Evolutionary conservation across 2,888 invertebrate genomes (phyloP), one percentile per base, ranked within the genome.

Genomic region (Torymus auratus): DNA sequence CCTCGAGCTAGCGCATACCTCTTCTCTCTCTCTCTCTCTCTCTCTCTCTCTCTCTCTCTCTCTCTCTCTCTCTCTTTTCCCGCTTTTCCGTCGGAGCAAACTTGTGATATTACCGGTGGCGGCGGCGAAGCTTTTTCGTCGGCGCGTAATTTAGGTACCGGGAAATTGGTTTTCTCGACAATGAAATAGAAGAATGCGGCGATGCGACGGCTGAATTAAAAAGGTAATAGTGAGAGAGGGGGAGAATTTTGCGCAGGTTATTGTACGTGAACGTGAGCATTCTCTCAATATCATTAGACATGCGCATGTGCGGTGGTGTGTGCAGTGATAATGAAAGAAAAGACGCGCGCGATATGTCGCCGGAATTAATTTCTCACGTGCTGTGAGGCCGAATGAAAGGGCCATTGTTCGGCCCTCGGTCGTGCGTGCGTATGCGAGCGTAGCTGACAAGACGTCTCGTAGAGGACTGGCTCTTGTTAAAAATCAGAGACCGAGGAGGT

Each of bases 91-190:
- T 84, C 83, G 80, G 80, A 87, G 88, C 86, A 85, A 90, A 90
- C 89, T 89, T 89, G 90, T 86, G 87, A 89, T 91, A 90, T 90
- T 91, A 89, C 89, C 85, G 84, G 83, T 58, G 68, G 83, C 62
- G 68, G 65, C 58, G 56, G 60, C 82, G 79, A 85, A 84, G 88
- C 88, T 90, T 90, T 89, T 90, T 88, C 89, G 85, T 86, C 87
- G 86, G 87, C 86, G 87, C 72, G 90, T 90, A 91, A 91, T 91
- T 91, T 91, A 89, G 91, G 89, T 91, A 90, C 88, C 90, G 88
- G 91, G 91, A 91, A 91, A 90, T 91, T 91, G 91, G 91, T 91
- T 91, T 91, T 90, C 90, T 90, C 90, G 89, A 90, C 90, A 90
- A 89, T 91, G 91, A 91, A 91, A 91, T 91, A 91, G 91, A 91